A percentile compares a stretch with the other conserved stretches of the same genome.
Evolutionary conservation across 64 coral and sea anemone genomes (phyloP).

Genomic region (Pachyseris speciosa): DNA sequence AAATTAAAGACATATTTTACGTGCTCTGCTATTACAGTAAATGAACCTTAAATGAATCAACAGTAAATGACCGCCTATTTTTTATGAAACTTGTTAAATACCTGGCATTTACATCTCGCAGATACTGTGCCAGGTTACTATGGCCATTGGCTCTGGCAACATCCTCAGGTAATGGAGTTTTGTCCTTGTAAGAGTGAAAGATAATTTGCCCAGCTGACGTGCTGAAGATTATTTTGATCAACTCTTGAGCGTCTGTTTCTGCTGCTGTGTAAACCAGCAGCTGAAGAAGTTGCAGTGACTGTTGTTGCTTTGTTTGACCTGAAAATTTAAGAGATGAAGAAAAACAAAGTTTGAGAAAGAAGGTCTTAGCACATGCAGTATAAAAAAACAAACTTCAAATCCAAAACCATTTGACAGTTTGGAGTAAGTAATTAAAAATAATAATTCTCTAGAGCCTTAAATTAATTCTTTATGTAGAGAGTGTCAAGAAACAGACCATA

Average conservation of each 20-base stretch:
- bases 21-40: too few species aligned
- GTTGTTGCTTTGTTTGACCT: neutral
- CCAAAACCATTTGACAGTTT: too few species aligned
- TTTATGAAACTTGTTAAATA: too few species aligned
- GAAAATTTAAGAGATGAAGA: neutral
- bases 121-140: neutral
- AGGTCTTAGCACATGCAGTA: too few species aligned
- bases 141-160: neutral
- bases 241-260: neutral
- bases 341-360: too few species aligned
- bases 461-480: too few species aligned
- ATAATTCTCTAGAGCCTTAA: too few species aligned
- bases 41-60: too few species aligned
- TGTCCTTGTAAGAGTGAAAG: neutral
- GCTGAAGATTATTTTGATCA: conserved; percentile 3
- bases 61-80: too few species aligned
- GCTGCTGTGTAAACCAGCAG: neutral
- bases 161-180: neutral
- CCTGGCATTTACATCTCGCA: neutral
- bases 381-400: too few species aligned
- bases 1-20: neutral
- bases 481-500: too few species aligned
- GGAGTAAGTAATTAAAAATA: too few species aligned
- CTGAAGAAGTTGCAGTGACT: neutral
- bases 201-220: neutral